Base-by-base conservation (phyloP, 2,888 invertebrate genomes). In the Plagiodera versicolora region DNA sequence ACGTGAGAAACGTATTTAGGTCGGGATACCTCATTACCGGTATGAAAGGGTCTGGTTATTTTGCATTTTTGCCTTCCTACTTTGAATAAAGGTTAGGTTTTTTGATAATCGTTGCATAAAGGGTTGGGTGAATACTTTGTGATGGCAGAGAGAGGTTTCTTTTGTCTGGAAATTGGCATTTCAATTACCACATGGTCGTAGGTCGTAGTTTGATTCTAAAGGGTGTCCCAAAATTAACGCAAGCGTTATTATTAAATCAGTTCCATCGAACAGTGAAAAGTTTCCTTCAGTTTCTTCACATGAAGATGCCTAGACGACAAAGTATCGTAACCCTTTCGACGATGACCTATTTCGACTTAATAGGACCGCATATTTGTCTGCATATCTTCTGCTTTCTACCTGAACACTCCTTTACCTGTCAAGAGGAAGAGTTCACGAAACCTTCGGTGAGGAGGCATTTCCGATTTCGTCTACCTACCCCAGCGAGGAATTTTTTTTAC, bases 31-130 rank as follows among this genome's bases (percentile, higher is more conserved):
- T 56, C 56, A 62, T 62, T 62, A 62, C 48, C 28, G 24, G 51
- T 49, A 56, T 54, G 52, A 58, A 62, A 62, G 62, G 58, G 62
- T 62, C 32, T 16, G 30, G 53, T 30, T 47, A 39, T 52, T 52
- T 60, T 39, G 39, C 39, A 39, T 39, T 39, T 39, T 39, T n/a
- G 39, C 39, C 4, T 11, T 2, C 14, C 39, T 39, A 14, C 39
- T 39, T 39, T 39, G 39, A 39, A 39, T 39, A 39, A 14, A 39
- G 39, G 39, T 39, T 39, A 39, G 39, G 39, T 39, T 39, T 32
- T 39, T 39, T 39, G 52, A 16, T 52, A 39, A 58, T 48, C 39
- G 53, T 44, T 20, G 39, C 54, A 35, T 55, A 48, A 45, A 55
- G 55, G 55, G 39, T 39, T 39, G 14, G 14, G n/a, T 14, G 39